phyloP scores from a whole-genome alignment of 2,797 vertebrate species.

The Myiothlypis chrysogaster region DNA sequence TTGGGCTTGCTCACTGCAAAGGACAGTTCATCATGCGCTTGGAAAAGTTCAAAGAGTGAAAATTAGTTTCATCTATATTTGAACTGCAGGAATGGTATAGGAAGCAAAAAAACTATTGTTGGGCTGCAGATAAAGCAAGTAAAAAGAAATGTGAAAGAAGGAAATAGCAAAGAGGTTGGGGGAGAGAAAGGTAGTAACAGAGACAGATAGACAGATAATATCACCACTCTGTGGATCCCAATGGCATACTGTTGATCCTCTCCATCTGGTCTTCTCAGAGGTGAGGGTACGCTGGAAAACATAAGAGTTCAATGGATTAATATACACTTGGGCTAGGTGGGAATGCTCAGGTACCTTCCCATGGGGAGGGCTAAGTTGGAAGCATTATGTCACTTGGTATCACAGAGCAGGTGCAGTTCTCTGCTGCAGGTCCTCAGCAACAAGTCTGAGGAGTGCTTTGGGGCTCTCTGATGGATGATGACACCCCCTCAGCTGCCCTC shows the following conservation, averaged over 20 bases:
- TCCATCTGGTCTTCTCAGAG: neutral
- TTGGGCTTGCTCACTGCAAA: neutral
- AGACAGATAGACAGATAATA: neutral
- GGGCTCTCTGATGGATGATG: neutral
- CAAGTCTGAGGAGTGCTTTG: neutral
- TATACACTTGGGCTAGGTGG: fast-evolving
- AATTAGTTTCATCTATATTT: neutral
- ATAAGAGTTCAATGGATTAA: neutral
- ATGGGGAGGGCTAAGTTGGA: neutral
- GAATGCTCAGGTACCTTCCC: neutral
- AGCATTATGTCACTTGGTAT: neutral
- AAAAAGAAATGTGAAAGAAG: neutral
- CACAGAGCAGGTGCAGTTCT: neutral
- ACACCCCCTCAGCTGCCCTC: neutral
- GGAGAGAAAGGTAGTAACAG: neutral
- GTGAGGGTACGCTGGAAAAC: neutral
- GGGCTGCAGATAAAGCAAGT: neutral
- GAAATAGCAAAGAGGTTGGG: neutral
- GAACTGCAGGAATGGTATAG: neutral
- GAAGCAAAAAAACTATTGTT: neutral
- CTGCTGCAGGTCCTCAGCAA: neutral
- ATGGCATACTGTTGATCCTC: fast-evolving
- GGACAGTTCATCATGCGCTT: neutral
- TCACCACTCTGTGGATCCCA: fast-evolving
- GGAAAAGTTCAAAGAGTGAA: neutral